Percentiles rank a stretch among this genome's conserved stretches.
Conservation (phyloP, 1,140 invertebrate species). For the Lucilia cuprina region DNA sequence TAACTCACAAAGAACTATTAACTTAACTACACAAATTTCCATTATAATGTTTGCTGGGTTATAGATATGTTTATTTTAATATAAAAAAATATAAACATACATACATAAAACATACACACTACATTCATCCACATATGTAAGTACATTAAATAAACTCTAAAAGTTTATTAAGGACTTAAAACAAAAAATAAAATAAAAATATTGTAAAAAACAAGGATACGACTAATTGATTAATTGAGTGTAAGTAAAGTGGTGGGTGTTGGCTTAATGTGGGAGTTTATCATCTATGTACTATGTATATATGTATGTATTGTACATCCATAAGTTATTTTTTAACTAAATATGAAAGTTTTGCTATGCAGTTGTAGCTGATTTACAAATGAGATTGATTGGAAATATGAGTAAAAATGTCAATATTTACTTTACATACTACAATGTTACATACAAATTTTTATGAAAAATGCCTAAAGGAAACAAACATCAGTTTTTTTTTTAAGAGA, state of each 20-base stretch:
- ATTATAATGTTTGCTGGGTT: no score
- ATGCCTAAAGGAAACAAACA: no score
- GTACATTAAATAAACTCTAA: neutral
- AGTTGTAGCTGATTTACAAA: neutral
- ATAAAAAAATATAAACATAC: no score
- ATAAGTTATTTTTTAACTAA: neutral
- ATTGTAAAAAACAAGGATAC: neutral
- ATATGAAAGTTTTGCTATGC: neutral
- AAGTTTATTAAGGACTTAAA: neutral
- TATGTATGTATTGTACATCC: neutral
- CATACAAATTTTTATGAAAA: no score
- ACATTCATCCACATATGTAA: neutral
- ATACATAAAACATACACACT: neutral
- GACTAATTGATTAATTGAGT: slow-evolving; percentile 10
- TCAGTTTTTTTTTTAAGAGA: no score
- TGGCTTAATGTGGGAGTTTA: neutral
- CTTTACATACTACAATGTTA: no score
- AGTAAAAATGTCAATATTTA: neutral
- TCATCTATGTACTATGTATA: neutral
- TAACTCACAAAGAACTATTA: no score
- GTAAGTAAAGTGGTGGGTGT: neutral
- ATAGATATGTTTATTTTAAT: no score
- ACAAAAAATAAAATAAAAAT: neutral
- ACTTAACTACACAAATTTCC: no score
- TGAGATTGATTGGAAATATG: slow-evolving; percentile 1